phyloP scores from a whole-genome alignment of 2,113 vertebrate species.

The Edolisoma coerulescens region DNA sequence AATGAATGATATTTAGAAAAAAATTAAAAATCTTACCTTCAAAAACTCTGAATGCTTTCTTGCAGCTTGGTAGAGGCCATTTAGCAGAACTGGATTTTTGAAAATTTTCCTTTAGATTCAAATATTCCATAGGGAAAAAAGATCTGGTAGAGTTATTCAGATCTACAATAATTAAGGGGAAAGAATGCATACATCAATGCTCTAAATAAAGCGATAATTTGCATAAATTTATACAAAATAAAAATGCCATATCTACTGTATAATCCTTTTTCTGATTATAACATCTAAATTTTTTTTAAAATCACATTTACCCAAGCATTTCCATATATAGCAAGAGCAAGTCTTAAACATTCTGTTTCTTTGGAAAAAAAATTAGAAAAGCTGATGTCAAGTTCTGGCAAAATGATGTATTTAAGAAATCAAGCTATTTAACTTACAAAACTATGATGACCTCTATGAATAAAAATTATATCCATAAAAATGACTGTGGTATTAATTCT shows the following conservation, averaged over 20 bases:
- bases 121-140: slow-evolving; percentile 77
- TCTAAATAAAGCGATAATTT: background rate
- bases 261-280: background rate
- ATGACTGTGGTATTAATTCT: background rate
- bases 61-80: slow-evolving; percentile 78
- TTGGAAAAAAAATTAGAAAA: background rate
- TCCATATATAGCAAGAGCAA: background rate
- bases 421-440: background rate
- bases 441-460: background rate
- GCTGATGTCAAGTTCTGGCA: background rate
- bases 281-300: background rate
- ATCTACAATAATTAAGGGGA: slow-evolving; percentile 63
- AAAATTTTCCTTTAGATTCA: slow-evolving; percentile 80
- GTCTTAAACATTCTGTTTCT: background rate
- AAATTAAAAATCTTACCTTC: slow-evolving; percentile 71
- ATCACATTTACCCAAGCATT: background rate
- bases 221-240: background rate
- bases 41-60: slow-evolving; percentile 74
- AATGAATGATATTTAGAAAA: background rate
- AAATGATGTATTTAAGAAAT: background rate
- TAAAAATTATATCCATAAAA: background rate
- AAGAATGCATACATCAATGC: background rate
- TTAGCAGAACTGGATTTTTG: slow-evolving; percentile 77
- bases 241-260: background rate
- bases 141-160: slow-evolving; percentile 76